phyloP scores from a whole-genome alignment of 2,113 vertebrate genomes.

The Desmodus rotundus region DNA sequence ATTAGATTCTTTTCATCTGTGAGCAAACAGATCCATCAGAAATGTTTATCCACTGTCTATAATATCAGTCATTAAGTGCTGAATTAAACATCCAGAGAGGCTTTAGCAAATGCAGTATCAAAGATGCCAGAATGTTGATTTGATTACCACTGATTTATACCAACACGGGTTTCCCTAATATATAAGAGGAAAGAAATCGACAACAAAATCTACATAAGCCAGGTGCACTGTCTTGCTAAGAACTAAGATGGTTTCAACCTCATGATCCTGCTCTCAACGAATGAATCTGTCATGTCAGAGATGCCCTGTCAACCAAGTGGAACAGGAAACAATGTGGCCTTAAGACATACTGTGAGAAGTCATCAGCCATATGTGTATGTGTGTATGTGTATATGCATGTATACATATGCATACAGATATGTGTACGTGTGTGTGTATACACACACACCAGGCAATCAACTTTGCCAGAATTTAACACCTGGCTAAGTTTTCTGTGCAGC shows the following conservation, averaged over 20 bases:
- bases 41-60: constrained; percentile 49
- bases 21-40: constrained; percentile 63
- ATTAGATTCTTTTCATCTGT: constrained; percentile 67
- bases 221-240: constrained; percentile 14
- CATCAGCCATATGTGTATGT: not conserved
- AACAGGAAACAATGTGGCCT: not conserved
- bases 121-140: constrained; percentile 55
- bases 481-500: not conserved
- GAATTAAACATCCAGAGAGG: constrained; percentile 72
- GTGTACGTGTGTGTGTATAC: not conserved
- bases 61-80: constrained; percentile 65
- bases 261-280: not conserved
- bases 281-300: not conserved
- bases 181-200: not conserved
- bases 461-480: not conserved
- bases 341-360: not conserved
- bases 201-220: constrained; percentile 22
- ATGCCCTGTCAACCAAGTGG: not conserved
- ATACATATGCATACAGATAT: not conserved
- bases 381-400: accelerated
- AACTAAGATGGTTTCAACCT: constrained; percentile 7
- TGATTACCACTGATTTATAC: constrained; percentile 55
- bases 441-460: not conserved
- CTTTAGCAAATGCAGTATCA: constrained; percentile 54
- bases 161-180: constrained; percentile 32